phyloP scores from a whole-genome alignment of 2,113 vertebrate genomes.

The Sinocyclocheilus maitianheensis region DNA sequence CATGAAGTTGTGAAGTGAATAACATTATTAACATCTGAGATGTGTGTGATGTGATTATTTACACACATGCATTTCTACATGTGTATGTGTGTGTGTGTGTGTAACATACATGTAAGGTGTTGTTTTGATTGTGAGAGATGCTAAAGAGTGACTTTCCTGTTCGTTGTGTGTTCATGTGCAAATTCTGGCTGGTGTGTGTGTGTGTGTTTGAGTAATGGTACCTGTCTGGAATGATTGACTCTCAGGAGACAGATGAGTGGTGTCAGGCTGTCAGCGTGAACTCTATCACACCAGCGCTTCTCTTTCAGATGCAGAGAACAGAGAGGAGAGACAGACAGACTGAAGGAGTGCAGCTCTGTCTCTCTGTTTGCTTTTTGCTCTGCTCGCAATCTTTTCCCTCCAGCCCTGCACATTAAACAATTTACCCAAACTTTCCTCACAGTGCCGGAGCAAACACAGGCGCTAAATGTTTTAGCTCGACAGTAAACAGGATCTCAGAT shows the following conservation, averaged over 20 bases:
- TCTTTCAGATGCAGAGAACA: constrained; percentile 47
- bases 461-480: constrained; percentile 44
- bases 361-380: constrained; percentile 51
- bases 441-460: constrained; percentile 42
- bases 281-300: constrained; percentile 52
- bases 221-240: constrained; percentile 59
- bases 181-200: constrained; percentile 48
- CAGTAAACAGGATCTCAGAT: constrained; percentile 41
- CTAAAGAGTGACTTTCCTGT: constrained; percentile 26
- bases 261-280: constrained; percentile 61
- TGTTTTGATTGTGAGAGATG: constrained; percentile 25
- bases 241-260: constrained; percentile 60
- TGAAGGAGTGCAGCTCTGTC: constrained; percentile 38
- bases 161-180: constrained; percentile 39
- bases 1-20: not conserved
- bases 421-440: constrained; percentile 55
- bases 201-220: constrained; percentile 48
- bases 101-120: constrained; percentile 13
- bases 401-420: constrained; percentile 56
- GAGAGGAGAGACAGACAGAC: constrained; percentile 29
- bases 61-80: not conserved
- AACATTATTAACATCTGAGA: not conserved
- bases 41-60: not conserved
- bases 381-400: constrained; percentile 45
- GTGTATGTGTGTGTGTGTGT: not conserved